phyloP scores from a whole-genome alignment of 2,113 vertebrate species.

The Brachyistius frenatus region DNA sequence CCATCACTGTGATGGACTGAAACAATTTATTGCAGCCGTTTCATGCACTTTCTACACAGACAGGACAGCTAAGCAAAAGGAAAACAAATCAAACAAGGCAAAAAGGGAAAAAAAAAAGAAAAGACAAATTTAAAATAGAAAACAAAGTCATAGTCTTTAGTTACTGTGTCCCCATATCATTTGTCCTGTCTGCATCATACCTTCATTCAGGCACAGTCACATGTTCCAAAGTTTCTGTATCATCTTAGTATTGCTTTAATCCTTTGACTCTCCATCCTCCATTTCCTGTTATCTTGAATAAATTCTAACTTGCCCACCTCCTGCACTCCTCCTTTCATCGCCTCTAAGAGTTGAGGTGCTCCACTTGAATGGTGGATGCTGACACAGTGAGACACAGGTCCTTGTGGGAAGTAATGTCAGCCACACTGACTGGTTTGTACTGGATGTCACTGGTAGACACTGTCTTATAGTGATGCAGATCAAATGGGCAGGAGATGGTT shows the following conservation, averaged over 20 bases:
- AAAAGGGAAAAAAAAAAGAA: constrained; percentile 17
- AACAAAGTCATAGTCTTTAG: constrained; percentile 44
- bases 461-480: constrained; percentile 96
- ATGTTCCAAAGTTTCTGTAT: constrained; percentile 61
- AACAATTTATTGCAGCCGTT: constrained; percentile 70
- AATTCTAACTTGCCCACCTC: constrained; percentile 12
- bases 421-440: constrained; percentile 85
- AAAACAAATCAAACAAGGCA: constrained; percentile 59
- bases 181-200: constrained; percentile 56
- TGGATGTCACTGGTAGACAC: constrained; percentile 85
- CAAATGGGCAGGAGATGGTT: constrained; percentile 89
- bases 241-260: constrained; percentile 77
- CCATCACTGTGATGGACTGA: constrained; percentile 80
- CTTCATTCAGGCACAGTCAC: constrained; percentile 62
- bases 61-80: constrained; percentile 53
- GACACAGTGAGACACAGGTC: constrained; percentile 98
- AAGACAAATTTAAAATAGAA: constrained; percentile 48
- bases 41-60: constrained; percentile 58
- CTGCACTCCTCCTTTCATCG: constrained; percentile 16
- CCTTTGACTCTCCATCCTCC: constrained; percentile 42
- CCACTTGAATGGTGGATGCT: constrained; percentile 89
- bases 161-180: constrained; percentile 42
- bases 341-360: constrained; percentile 84
- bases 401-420: constrained; percentile 89
- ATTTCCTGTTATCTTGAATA: constrained; percentile 40